These are phyloP conservation scores for Sinopyrophorus schimmeli DNA, from an alignment of 2,888 invertebrate species.

Conservation along the genomic window DNA sequence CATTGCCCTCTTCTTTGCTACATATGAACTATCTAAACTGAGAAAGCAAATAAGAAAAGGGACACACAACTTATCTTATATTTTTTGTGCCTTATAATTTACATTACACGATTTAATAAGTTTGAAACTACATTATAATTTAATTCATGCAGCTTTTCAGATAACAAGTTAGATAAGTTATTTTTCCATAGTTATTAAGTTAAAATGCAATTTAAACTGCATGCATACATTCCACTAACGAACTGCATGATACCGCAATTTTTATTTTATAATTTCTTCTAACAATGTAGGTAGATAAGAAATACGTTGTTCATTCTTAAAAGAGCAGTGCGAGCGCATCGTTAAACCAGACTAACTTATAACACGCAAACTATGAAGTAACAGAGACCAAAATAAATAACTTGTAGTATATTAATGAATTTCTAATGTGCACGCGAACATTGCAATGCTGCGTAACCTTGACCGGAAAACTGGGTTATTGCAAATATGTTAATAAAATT, in stretches of 20 bases:
- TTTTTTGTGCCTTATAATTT: no score
- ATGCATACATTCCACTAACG: slow-evolving; percentile 7
- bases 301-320: slow-evolving; percentile 28
- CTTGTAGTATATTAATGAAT: slow-evolving; percentile 43
- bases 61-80: no score
- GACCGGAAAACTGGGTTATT: slow-evolving; percentile 17
- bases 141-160: no score
- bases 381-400: slow-evolving; percentile 36
- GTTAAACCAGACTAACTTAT: slow-evolving; percentile 13
- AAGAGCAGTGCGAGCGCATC: slow-evolving; percentile 14
- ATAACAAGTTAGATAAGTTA: neutral
- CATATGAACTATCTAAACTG: no score
- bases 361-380: slow-evolving; percentile 29
- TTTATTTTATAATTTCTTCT: slow-evolving; percentile 18
- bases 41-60: no score
- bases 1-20: no score
- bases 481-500: slow-evolving; percentile 12
- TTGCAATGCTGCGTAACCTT: slow-evolving; percentile 27
- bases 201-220: slow-evolving; percentile 13
- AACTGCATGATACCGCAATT: slow-evolving; percentile 7
- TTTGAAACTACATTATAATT: no score
- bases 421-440: slow-evolving; percentile 41
- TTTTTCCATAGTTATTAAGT: slow-evolving; percentile 3
- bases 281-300: no score
- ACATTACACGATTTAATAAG: no score